These are phyloP conservation scores for Habrosyne pyritoides DNA, from an alignment of 2,888 invertebrate genomes.

Conservation along the genomic window DNA sequence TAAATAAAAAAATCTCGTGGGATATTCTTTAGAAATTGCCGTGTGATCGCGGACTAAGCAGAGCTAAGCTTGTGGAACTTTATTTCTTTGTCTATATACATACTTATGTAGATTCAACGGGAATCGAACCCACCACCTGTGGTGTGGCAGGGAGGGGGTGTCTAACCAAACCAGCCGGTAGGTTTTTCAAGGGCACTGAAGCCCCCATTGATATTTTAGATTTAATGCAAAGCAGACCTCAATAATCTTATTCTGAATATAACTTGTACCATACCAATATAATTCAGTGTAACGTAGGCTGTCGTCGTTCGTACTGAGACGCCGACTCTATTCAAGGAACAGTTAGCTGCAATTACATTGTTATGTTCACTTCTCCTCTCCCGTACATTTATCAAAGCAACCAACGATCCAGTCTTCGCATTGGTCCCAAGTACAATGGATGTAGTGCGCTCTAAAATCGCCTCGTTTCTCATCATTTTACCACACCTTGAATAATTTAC, in stretches of 20 bases:
- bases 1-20: too few species aligned
- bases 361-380: constrained; percentile 78
- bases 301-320: constrained; percentile 41
- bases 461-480: constrained; percentile 37
- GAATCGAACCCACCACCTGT: too few species aligned
- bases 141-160: too few species aligned
- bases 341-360: constrained; percentile 80
- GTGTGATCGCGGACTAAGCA: too few species aligned
- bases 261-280: constrained; percentile 11
- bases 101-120: too few species aligned
- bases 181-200: neutral
- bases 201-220: neutral
- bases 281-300: constrained; percentile 31
- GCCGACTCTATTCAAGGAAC: constrained; percentile 78
- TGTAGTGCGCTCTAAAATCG: constrained; percentile 52
- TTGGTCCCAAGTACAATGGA: constrained; percentile 70
- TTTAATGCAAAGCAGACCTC: neutral
- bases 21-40: too few species aligned
- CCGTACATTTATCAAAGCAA: constrained; percentile 66
- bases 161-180: too few species aligned
- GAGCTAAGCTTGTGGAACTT: too few species aligned
- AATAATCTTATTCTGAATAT: neutral
- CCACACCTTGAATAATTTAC: constrained; percentile 30
- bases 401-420: constrained; percentile 72
- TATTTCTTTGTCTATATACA: too few species aligned